Percentiles rank a stretch among this genome's conserved stretches.
phyloP scores from a whole-genome alignment of 2,797 vertebrate genomes.

The Hafferia zeledoni region DNA sequence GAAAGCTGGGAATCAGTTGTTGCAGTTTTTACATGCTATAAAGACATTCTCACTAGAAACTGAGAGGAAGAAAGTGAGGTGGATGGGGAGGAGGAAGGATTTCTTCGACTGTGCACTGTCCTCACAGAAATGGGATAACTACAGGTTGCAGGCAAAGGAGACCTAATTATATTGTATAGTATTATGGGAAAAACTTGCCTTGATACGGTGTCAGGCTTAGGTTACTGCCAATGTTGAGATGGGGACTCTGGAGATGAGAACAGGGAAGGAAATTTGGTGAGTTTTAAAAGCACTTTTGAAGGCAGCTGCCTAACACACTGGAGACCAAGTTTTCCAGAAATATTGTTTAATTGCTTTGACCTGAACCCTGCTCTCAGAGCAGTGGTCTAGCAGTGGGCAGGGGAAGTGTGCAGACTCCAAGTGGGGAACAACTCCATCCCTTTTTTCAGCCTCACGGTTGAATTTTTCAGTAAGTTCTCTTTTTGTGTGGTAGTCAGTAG shows the following conservation, averaged over 20 bases:
- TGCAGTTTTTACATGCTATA: neutral
- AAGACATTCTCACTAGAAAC: neutral
- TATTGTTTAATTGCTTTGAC: neutral
- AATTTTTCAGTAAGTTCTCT: neutral
- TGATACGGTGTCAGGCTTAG: neutral
- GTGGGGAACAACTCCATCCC: neutral
- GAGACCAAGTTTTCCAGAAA: neutral
- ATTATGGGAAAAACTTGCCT: neutral
- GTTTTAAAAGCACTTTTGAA: neutral
- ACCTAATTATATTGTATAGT: neutral
- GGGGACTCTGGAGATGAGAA: neutral
- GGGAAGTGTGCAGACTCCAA: neutral
- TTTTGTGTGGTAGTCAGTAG: neutral
- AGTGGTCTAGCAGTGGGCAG: neutral
- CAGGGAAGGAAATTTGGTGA: neutral
- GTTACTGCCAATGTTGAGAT: rapidly evolving
- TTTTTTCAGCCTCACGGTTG: neutral
- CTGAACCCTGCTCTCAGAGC: neutral
- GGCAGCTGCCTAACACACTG: neutral
- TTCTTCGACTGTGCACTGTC: neutral
- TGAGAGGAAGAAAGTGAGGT: neutral
- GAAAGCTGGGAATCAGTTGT: neutral
- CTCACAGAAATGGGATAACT: neutral
- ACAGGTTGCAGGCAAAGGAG: neutral
- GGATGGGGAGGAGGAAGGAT: rapidly evolving